These are phyloP conservation scores for Chaetogeoica ovagalla DNA, from an alignment of 2,888 invertebrate species.

Conservation along the genomic window DNA sequence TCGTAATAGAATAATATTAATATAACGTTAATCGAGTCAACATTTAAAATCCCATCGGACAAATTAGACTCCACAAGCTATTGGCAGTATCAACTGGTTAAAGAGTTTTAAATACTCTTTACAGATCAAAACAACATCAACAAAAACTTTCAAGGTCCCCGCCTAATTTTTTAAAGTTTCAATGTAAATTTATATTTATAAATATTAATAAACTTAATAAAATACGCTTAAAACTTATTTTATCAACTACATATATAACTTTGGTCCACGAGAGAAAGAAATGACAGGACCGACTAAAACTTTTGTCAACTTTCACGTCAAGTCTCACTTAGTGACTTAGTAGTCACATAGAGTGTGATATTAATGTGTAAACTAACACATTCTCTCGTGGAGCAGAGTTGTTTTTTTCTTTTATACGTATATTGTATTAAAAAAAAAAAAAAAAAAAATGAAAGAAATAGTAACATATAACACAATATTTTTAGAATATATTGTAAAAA, in stretches of 20 bases:
- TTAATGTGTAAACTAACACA: no score
- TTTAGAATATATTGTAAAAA: slow-evolving; percentile 15
- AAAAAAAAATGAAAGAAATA: neutral
- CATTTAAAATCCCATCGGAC: slow-evolving; percentile 50
- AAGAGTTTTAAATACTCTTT: slow-evolving; percentile 51
- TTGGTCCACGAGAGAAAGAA: no score
- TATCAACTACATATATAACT: neutral
- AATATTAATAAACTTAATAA: slow-evolving; percentile 17
- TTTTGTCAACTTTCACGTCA: no score
- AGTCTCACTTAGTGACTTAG: no score
- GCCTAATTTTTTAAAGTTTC: slow-evolving; percentile 37
- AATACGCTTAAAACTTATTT: slow-evolving; percentile 21
- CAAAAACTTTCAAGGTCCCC: slow-evolving; percentile 47
- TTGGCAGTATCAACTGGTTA: slow-evolving; percentile 53
- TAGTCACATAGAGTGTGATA: no score
- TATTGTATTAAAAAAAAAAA: no score
- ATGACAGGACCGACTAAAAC: no score
- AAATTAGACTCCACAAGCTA: slow-evolving; percentile 52
- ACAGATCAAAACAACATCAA: slow-evolving; percentile 51
- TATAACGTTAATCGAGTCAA: slow-evolving; percentile 44
- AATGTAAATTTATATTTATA: slow-evolving; percentile 22
- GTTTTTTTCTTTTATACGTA: neutral
- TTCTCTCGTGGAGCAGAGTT: neutral
- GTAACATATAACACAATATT: neutral
- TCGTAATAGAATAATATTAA: slow-evolving; percentile 34